phyloP scores from a whole-genome alignment of 2,888 invertebrate species.

The Elegia similella region DNA sequence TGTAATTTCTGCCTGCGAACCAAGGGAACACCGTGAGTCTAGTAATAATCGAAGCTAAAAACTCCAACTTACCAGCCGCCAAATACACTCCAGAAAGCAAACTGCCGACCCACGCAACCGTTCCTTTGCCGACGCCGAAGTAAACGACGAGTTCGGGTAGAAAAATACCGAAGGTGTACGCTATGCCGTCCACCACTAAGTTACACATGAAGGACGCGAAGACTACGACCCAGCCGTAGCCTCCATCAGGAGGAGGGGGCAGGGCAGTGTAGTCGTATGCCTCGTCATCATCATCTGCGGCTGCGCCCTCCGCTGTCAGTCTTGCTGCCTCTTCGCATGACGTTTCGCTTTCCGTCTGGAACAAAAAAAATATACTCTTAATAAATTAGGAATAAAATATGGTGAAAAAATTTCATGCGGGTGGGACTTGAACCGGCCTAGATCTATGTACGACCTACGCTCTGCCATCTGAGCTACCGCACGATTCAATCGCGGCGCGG shows the following conservation, averaged over 20 bases:
- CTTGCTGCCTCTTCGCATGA: slow-evolving; percentile 92
- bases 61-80: slow-evolving; percentile 87
- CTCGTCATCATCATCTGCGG: slow-evolving; percentile 82
- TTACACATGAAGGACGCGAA: slow-evolving; percentile 98
- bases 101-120: slow-evolving; percentile 96
- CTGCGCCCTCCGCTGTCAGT: slow-evolving; percentile 84
- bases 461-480: too few species aligned
- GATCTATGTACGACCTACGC: too few species aligned
- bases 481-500: too few species aligned
- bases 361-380: slow-evolving; percentile 44
- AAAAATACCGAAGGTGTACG: slow-evolving; percentile 99
- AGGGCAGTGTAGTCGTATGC: slow-evolving; percentile 87
- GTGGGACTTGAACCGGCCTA: too few species aligned
- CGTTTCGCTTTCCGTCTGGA: slow-evolving; percentile 92
- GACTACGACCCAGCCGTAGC: slow-evolving; percentile 97
- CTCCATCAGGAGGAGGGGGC: slow-evolving; percentile 94
- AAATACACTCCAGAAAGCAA: slow-evolving; percentile 97
- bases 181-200: slow-evolving; percentile 98
- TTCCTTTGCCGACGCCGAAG: slow-evolving; percentile 93
- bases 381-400: too few species aligned
- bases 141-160: slow-evolving; percentile 89
- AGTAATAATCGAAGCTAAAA: background rate
- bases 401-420: too few species aligned
- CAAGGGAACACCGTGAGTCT: background rate
- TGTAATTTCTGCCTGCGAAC: background rate